Percentiles rank a stretch among this genome's conserved stretches.
phyloP scores from a whole-genome alignment of 2,888 invertebrate genomes.

The Molorchus minor region DNA sequence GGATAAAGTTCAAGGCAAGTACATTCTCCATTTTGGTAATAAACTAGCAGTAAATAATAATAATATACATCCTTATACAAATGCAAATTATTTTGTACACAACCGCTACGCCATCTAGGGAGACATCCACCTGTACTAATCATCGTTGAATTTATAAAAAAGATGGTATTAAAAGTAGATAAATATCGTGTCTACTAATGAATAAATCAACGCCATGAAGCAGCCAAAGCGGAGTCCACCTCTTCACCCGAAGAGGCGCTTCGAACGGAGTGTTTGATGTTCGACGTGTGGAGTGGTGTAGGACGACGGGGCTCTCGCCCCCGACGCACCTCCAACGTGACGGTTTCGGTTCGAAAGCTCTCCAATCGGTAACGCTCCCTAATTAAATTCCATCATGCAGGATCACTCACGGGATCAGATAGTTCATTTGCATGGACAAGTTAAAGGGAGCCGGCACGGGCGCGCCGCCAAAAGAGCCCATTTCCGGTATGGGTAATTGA shows the following conservation, averaged over 20 bases:
- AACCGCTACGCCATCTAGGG: too few species aligned
- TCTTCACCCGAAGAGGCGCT: conserved; percentile 25
- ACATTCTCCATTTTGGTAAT: too few species aligned
- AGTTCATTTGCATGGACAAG: conserved; percentile 46
- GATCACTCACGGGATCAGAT: conserved; percentile 45
- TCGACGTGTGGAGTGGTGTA: conserved; percentile 24
- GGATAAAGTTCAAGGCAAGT: too few species aligned
- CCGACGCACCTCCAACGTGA: conserved; percentile 21
- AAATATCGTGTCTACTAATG: neutral
- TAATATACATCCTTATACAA: too few species aligned
- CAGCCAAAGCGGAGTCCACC: neutral
- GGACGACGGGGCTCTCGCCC: conserved; percentile 19
- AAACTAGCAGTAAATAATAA: too few species aligned
- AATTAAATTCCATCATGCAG: conserved; percentile 41
- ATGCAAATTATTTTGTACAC: too few species aligned
- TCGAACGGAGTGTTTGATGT: conserved; percentile 30
- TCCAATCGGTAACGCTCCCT: conserved; percentile 38
- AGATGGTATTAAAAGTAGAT: too few species aligned
- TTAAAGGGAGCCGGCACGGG: conserved; percentile 35
- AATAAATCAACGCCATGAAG: too few species aligned
- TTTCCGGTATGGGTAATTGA: conserved; percentile 1
- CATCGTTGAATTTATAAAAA: too few species aligned
- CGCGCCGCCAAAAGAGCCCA: neutral
- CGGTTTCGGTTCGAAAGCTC: conserved; percentile 41
- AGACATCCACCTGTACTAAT: too few species aligned